These are phyloP conservation scores for Frieseomelitta varia DNA, from an alignment of 1,140 invertebrate genomes.

Conservation along the genomic window DNA sequence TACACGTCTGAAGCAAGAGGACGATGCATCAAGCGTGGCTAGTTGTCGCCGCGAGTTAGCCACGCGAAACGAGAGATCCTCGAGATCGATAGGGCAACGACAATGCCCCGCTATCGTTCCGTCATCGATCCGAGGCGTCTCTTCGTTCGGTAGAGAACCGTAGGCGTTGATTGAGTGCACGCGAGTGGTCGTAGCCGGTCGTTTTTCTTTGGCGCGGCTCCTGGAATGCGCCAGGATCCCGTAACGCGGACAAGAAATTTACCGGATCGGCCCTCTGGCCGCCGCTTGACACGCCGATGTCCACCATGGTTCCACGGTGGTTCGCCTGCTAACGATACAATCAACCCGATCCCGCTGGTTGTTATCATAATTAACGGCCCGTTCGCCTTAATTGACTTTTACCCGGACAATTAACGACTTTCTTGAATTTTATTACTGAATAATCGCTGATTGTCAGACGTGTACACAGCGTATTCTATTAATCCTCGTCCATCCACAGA, in stretches of 20 bases:
- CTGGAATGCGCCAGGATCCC: slow-evolving; percentile 10
- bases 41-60: background rate
- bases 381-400: slow-evolving; percentile 60
- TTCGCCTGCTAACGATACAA: slow-evolving; percentile 50
- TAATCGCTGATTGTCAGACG: slow-evolving; percentile 32
- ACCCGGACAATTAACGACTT: slow-evolving; percentile 51
- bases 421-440: slow-evolving; percentile 53
- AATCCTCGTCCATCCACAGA: background rate
- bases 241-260: slow-evolving; percentile 32
- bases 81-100: slow-evolving; percentile 12
- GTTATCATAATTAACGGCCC: slow-evolving; percentile 63
- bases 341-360: slow-evolving; percentile 30
- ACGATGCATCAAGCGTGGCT: background rate
- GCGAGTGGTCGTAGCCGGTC: background rate
- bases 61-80: slow-evolving; percentile 9
- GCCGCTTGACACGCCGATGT: slow-evolving; percentile 27
- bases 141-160: background rate
- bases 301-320: slow-evolving; percentile 24
- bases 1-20: background rate
- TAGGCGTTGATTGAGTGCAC: slow-evolving; percentile 45
- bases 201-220: slow-evolving; percentile 23
- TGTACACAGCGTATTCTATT: background rate
- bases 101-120: slow-evolving; percentile 17
- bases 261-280: too few relatives aligned
- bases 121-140: background rate